phyloP scores from a whole-genome alignment of 2,888 invertebrate genomes.

The Zaprionus lineosus region DNA sequence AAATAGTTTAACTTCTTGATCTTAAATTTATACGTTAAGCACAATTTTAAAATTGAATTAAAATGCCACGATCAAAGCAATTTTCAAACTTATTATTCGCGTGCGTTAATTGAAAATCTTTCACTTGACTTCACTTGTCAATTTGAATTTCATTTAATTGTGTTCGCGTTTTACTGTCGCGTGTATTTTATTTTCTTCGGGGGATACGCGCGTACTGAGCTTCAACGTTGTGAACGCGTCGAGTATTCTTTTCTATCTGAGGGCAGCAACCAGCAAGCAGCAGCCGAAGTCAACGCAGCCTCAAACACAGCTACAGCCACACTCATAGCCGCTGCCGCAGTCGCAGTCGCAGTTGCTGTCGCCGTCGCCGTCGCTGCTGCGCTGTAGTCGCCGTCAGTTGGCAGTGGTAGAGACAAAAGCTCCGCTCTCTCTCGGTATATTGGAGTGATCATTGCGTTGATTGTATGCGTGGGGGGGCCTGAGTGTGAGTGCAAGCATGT shows the following conservation, averaged over 20 bases:
- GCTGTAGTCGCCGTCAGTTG: too few relatives aligned
- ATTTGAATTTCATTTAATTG: neutral
- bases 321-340: slow-evolving; percentile 1
- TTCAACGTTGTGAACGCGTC: slow-evolving; percentile 50
- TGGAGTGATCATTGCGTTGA: slow-evolving; percentile 26
- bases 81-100: too few relatives aligned
- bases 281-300: too few relatives aligned
- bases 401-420: too few relatives aligned
- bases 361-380: slow-evolving; percentile 12
- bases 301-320: slow-evolving; percentile 5
- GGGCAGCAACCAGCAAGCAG: slow-evolving; percentile 21
- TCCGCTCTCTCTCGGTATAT: slow-evolving; percentile 15
- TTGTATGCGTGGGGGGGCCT: slow-evolving; percentile 33
- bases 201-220: slow-evolving; percentile 27
- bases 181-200: slow-evolving; percentile 2
- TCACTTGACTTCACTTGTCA: slow-evolving; percentile 2
- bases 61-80: too few relatives aligned
- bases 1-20: neutral
- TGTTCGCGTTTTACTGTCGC: slow-evolving; percentile 17
- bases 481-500: slow-evolving; percentile 43
- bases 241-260: slow-evolving; percentile 71
- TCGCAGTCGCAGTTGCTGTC: slow-evolving; percentile 13
- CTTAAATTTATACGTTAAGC: too few relatives aligned
- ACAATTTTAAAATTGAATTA: too few relatives aligned
- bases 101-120: too few relatives aligned